A percentile compares a stretch with the other conserved stretches of the same genome.
phyloP scores from a whole-genome alignment of 2,797 vertebrate genomes.

The Percopsis omiscomaycus region DNA sequence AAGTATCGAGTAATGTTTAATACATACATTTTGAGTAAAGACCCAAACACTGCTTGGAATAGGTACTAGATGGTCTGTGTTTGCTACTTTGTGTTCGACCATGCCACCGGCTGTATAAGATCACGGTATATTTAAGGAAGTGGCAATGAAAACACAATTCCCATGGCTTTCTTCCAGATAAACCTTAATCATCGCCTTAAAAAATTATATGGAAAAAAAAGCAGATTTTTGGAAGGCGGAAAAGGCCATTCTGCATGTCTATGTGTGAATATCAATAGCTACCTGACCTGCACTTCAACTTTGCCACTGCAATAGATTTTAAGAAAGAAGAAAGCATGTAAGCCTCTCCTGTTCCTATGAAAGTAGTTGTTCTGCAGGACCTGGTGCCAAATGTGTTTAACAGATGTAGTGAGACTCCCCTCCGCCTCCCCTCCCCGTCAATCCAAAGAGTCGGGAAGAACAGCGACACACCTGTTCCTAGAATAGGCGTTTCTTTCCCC shows the following conservation, averaged over 20 bases:
- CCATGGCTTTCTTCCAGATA: too few relatives aligned
- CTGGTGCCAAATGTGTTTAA: slow-evolving; percentile 48
- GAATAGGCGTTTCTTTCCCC: neutral
- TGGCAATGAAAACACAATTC: too few relatives aligned
- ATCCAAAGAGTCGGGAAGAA: slow-evolving; percentile 36
- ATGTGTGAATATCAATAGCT: neutral
- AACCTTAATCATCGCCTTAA: neutral
- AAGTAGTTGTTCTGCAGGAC: slow-evolving; percentile 49
- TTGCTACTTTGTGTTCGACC: too few relatives aligned
- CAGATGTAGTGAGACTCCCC: slow-evolving; percentile 56
- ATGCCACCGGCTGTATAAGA: too few relatives aligned
- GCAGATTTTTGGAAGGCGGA: neutral
- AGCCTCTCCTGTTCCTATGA: slow-evolving; percentile 32
- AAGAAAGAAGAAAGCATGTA: slow-evolving; percentile 14
- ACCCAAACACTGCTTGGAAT: too few relatives aligned
- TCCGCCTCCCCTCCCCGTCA: neutral
- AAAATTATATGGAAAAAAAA: neutral
- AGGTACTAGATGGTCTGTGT: too few relatives aligned
- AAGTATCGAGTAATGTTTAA: too few relatives aligned
- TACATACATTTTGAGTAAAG: too few relatives aligned
- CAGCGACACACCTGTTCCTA: slow-evolving; percentile 46
- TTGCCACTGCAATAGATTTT: slow-evolving; percentile 13
- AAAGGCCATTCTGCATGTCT: neutral
- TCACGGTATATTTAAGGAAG: too few relatives aligned
- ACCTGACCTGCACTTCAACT: slow-evolving; percentile 18